Base-by-base conservation (phyloP, 2,888 invertebrate genomes). In the Drosophila algonquin region DNA sequence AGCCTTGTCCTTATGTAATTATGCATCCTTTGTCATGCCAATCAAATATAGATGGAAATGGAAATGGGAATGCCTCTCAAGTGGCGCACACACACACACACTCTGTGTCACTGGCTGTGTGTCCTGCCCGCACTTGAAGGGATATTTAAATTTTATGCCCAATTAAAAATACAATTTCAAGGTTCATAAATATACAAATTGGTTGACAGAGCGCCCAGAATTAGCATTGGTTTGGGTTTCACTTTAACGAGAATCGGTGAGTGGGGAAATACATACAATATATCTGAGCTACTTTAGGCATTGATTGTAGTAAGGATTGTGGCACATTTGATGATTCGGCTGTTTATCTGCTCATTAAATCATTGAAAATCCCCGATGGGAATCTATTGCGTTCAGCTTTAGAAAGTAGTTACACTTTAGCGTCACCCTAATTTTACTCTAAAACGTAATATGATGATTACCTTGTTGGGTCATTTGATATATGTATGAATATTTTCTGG, bases 161-260 rank as follows among this genome's bases (percentile, higher is more conserved):
- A 85, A 89, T 86, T 87, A 89, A 75, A 87, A 87, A 73, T 73
- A 75, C 80, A 80, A 83, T 88, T 87, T 80, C 73, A 87, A 61
- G 89, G 69, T 46, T 72, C 86, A 80, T 85, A 80, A 87, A 75
- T 40, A 48, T 53, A 8, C 21, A 52, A 53, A 14, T 54, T 50
- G 63, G 67, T 55, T 44, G 57, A 63, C 68, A 44, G 35, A 73
- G 61, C 63, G 45, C 30, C 47, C 52, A 55, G 48, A 87, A 87
- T 79, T 79, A 75, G 79, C 60, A 56, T 77, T 64, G 79, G 82
- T 35, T 73, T 60, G 63, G 30, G 71, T 80, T 78, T 62, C 80
- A 76, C 10, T 65, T 50, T 45, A 30, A 63, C 35, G 45, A 35
- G 40, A 55, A 18, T 52, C 21, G 12, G 61, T 62, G 50, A 27